Base-by-base conservation (phyloP, 2,797 vertebrate genomes). In the Trichosurus vulpecula region DNA sequence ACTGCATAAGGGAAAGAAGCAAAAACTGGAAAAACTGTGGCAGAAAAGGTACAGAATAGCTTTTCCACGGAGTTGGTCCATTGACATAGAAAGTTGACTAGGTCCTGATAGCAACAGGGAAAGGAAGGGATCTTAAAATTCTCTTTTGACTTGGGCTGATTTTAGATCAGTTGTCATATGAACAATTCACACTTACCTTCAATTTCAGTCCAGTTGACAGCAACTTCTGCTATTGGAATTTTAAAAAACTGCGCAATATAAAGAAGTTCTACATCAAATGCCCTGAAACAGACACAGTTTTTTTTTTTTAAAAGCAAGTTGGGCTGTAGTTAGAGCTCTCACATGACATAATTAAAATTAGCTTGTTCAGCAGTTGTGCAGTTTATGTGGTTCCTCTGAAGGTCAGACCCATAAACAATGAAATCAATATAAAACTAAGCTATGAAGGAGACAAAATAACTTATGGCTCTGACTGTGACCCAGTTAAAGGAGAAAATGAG, bases 131-230 rank as follows among this genome's bases (percentile, higher is more conserved):
- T 0, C 27, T 16, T 30, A 41, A 58, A 87, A 87, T 10, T 91
- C 19, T 54, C 16, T 87, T 2, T 41, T 91, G 11, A 54, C 6
- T 90, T 54, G 91, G 29, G 30, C 11, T 14, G 27, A 54, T 41
- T 91, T 51, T 91, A 81, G 47, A 91, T 66, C 54, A 96, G 53
- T 22, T 51, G 35, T 47, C 61, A 58, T 90, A 89, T 4, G 52
- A 97, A 95, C 16, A 52, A 93, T 55, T 27, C 22, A 54, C 52
- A 96, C 98, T 93, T 94, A 99, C 99, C 99, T 99, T 99, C 99
- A 98, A 99, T 99, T 99, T 99, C 99, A 91, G 99, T 99, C 99
- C 99, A 99, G 98, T 99, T 99, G 96, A 99, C 99, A 16, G 99
- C 99, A 98, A 99, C 99, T 98, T 99, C 99, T 94, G 99, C 99